Evolutionary conservation across 2,113 vertebrate species (phyloP), one percentile per base, ranked within the genome.

Genomic region (Corydoras maculifer): DNA sequence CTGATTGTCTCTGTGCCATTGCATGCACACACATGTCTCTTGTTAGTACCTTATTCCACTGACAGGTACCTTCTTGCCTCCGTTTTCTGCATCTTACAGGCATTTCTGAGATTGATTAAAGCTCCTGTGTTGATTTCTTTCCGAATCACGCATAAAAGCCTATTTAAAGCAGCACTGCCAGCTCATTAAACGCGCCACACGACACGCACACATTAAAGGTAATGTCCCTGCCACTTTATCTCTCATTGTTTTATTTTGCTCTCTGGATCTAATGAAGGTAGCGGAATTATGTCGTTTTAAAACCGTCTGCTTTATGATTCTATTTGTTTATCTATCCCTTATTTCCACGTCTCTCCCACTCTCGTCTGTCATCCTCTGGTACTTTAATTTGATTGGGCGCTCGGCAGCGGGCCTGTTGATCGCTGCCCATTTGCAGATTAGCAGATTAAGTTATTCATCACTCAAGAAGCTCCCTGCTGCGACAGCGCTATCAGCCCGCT

Each of bases 391-490:
- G 90, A 91, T 92, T 88, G 90, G 89, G 88, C 85, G 86, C 87
- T 87, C 90, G 91, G 84, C 72, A 65, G 78, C 73, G 70, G 76
- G 84, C 82, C 85, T 90, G 88, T 90, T 89, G 89, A 90, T 91
- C 81, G 88, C 90, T 88, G 91, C 87, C 90, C 88, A 90, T 93
- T 94, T 92, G 91, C 88, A 97, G 95, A 97, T 98, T 97, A 97
- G 93, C 92, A 97, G 96, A 97, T 97, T 97, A 97, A 93, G 91
- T 92, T 89, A 90, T 92, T 94, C 94, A 94, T 97, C 94, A 94
- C 89, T 95, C 91, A 92, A 90, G 86, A 86, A 88, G 89, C 88
- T 91, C 92, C 92, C 93, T 76, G 89, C 90, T 86, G 93, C 86
- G 92, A 84, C 77, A 86, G 87, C 86, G 84, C 92, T 90, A 93